Percentiles rank a stretch among this genome's conserved stretches.
Conservation (phyloP, 92 coral and sea anemone genomes). For the Porites lobata region DNA sequence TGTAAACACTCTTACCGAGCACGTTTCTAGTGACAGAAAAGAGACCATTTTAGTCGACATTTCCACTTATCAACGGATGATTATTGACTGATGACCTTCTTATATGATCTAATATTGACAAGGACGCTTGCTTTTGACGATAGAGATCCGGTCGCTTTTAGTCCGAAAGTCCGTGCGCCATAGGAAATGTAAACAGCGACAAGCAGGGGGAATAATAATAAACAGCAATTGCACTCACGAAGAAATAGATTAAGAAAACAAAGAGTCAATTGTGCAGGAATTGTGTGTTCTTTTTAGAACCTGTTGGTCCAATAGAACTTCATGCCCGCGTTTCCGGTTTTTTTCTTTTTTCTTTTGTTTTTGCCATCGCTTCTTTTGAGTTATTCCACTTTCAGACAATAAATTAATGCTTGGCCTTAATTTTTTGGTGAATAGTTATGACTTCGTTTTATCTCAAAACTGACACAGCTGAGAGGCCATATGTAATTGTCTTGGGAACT, state of each 20-base stretch:
- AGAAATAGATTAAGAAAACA: constrained; percentile 12
- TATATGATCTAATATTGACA: background rate
- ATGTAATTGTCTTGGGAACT: constrained; percentile 3
- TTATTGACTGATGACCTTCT: constrained; percentile 6
- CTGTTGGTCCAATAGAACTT: background rate
- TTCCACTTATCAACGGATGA: background rate
- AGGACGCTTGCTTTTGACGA: constrained; percentile 1
- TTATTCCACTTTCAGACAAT: background rate
- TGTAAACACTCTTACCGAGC: constrained; percentile 19
- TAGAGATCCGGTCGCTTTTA: constrained; percentile 38
- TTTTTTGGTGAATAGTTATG: background rate
- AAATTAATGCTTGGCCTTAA: background rate
- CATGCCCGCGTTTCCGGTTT: background rate
- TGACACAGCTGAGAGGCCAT: constrained; percentile 18
- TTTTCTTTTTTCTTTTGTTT: background rate
- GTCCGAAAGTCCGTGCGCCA: background rate
- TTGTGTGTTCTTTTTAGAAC: background rate
- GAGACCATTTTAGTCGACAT: background rate
- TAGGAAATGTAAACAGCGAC: constrained; percentile 29
- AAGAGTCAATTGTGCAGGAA: constrained; percentile 1
- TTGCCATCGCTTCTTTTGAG: background rate
- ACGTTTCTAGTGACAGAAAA: constrained; percentile 22
- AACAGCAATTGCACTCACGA: constrained; percentile 15
- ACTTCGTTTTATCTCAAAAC: background rate
- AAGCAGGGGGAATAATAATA: background rate